Conservation (phyloP, 2,888 invertebrate species). For the Allygus modestus region DNA sequence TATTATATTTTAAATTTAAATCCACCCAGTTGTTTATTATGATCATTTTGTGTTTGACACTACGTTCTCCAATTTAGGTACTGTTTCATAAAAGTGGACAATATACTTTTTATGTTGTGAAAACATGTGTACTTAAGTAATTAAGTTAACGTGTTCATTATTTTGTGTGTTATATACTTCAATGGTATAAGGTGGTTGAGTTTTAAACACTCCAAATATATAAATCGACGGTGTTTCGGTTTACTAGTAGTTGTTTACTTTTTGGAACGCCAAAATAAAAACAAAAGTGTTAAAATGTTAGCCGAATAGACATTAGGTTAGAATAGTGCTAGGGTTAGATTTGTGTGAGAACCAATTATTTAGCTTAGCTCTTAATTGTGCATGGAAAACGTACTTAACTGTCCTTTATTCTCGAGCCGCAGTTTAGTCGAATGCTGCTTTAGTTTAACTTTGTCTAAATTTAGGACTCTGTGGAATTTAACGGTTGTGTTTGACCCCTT, state of each 20-base stretch:
- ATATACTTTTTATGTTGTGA: not conserved
- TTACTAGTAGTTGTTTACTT: not conserved
- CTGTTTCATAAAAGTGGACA: not conserved
- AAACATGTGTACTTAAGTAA: not conserved
- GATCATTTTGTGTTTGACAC: not conserved
- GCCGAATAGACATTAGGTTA: constrained; percentile 17
- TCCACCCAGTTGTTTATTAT: not conserved
- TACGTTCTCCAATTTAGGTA: not conserved
- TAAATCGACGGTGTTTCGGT: not conserved
- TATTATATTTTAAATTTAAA: not conserved
- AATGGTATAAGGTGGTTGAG: not conserved
- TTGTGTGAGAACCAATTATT: not conserved
- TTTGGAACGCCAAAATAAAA: constrained; percentile 26
- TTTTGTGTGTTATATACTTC: not conserved
- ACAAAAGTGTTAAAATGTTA: constrained; percentile 24
- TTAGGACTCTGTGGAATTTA: not conserved
- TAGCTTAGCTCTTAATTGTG: constrained; percentile 32
- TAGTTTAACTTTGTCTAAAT: constrained; percentile 14
- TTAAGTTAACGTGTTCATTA: not conserved
- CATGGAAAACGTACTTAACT: constrained; percentile 29
- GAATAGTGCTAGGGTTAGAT: not conserved
- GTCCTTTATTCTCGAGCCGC: not conserved
- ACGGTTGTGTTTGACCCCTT: not conserved
- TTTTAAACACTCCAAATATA: not conserved
- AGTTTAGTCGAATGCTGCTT: not conserved